Percentiles rank a stretch among this genome's conserved stretches.
These are phyloP conservation scores for Serinus canaria DNA, from an alignment of 2,113 vertebrate genomes.

Conservation along the genomic window DNA sequence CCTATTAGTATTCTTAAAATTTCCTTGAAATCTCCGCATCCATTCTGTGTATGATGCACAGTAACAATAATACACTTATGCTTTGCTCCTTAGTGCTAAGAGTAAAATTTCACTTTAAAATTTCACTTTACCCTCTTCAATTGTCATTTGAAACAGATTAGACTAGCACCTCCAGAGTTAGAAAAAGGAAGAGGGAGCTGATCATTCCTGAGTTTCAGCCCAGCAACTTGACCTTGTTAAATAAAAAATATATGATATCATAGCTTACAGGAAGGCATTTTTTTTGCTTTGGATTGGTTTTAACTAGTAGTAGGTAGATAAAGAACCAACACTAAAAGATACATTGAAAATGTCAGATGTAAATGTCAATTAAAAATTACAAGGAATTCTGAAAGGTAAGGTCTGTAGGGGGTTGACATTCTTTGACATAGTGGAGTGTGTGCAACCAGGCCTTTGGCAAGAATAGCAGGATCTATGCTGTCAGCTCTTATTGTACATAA, in stretches of 20 bases:
- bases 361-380: slow-evolving; percentile 92
- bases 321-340: slow-evolving; percentile 71
- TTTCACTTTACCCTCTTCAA: neutral
- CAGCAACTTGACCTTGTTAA: slow-evolving; percentile 61
- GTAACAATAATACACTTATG: neutral
- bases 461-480: slow-evolving; percentile 79
- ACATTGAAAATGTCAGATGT: slow-evolving; percentile 84
- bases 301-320: slow-evolving; percentile 51
- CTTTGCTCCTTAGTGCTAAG: neutral
- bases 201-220: slow-evolving; percentile 63
- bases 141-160: slow-evolving; percentile 35
- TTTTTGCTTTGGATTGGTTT: slow-evolving; percentile 27
- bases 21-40: neutral
- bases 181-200: slow-evolving; percentile 18
- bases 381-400: slow-evolving; percentile 79
- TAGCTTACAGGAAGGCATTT: slow-evolving; percentile 52
- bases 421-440: slow-evolving; percentile 79
- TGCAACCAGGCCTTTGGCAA: slow-evolving; percentile 78
- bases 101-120: slow-evolving; percentile 3
- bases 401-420: slow-evolving; percentile 77
- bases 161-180: slow-evolving; percentile 13
- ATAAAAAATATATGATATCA: slow-evolving; percentile 59
- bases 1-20: neutral
- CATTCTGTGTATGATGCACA: neutral
- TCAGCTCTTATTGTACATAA: slow-evolving; percentile 77